Percentiles rank a stretch among this genome's conserved stretches.
These are phyloP conservation scores for Copidosoma aretas DNA, from an alignment of 2,888 invertebrate species.

Conservation along the genomic window DNA sequence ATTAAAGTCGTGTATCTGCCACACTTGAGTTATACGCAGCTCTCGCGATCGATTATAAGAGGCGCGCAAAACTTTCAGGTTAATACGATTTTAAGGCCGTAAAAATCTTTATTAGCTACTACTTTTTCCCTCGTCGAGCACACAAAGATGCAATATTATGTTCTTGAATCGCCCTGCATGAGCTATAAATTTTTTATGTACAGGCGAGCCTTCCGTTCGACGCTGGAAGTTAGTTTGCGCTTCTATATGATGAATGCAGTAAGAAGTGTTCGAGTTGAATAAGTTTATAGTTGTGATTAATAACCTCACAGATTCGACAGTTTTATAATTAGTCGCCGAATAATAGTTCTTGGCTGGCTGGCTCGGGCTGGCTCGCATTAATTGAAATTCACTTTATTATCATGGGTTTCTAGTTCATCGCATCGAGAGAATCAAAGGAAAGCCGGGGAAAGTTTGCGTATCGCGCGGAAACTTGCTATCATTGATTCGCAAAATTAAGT, in stretches of 20 bases:
- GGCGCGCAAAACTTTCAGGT: conserved; percentile 28
- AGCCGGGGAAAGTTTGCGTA: background rate
- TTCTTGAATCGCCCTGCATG: no score
- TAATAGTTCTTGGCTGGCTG: conserved; percentile 39
- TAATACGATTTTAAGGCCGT: conserved; percentile 18
- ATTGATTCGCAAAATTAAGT: no score
- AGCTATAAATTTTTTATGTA: background rate
- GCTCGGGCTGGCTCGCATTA: conserved; percentile 47
- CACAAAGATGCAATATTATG: background rate
- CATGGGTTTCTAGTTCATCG: conserved; percentile 60
- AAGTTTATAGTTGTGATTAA: conserved; percentile 30
- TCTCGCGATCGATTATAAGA: conserved; percentile 36
- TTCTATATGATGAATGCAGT: background rate
- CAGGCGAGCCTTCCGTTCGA: background rate
- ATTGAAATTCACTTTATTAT: conserved; percentile 60
- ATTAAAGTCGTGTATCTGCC: conserved; percentile 57
- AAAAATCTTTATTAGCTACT: conserved; percentile 21
- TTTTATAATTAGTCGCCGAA: conserved; percentile 35
- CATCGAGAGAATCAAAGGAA: conserved; percentile 44
- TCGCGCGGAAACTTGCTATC: no score
- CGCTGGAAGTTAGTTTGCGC: background rate
- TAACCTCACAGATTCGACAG: conserved; percentile 30
- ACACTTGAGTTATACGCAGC: conserved; percentile 52
- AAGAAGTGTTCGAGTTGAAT: conserved; percentile 25
- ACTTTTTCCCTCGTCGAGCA: background rate